A percentile compares a stretch with the other conserved stretches of the same genome.
These are phyloP conservation scores for Dynastes tityus DNA, from an alignment of 2,888 invertebrate species.

Conservation along the genomic window DNA sequence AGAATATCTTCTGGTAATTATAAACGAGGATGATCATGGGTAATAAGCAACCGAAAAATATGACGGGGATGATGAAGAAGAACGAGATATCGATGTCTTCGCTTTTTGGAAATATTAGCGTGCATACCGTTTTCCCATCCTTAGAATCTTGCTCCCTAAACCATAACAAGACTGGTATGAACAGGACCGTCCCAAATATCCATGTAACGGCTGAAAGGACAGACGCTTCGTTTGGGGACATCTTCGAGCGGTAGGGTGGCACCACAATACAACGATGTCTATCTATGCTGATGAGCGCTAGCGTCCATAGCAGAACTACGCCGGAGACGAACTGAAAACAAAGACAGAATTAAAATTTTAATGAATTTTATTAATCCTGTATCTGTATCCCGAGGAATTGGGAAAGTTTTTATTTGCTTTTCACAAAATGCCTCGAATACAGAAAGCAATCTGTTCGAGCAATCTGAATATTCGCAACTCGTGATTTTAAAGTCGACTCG, in stretches of 20 bases:
- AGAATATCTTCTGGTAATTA: constrained; percentile 74
- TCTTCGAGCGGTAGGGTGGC: constrained; percentile 73
- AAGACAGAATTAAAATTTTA: constrained; percentile 39
- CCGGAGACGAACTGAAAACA: constrained; percentile 74
- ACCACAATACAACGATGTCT: constrained; percentile 73
- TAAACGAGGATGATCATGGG: constrained; percentile 74
- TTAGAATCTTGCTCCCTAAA: constrained; percentile 67
- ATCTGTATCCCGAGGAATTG: too few species aligned
- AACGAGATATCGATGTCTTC: constrained; percentile 70
- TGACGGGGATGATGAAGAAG: constrained; percentile 72
- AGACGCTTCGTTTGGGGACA: constrained; percentile 70
- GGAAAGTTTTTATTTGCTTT: too few species aligned
- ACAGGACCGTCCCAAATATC: constrained; percentile 71
- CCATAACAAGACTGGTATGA: constrained; percentile 73
- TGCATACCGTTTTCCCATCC: constrained; percentile 69
- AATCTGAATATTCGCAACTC: too few species aligned
- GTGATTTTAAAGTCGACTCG: too few species aligned
- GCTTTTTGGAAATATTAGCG: constrained; percentile 73
- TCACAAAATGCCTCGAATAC: too few species aligned
- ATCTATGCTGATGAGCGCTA: constrained; percentile 75
- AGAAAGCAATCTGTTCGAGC: too few species aligned
- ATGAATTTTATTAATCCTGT: too few species aligned
- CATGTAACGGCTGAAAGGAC: constrained; percentile 71
- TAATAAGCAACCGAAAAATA: constrained; percentile 71
- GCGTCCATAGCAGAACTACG: constrained; percentile 74